phyloP scores from a whole-genome alignment of 2,113 vertebrate species.

The Oreochromis aureus region DNA sequence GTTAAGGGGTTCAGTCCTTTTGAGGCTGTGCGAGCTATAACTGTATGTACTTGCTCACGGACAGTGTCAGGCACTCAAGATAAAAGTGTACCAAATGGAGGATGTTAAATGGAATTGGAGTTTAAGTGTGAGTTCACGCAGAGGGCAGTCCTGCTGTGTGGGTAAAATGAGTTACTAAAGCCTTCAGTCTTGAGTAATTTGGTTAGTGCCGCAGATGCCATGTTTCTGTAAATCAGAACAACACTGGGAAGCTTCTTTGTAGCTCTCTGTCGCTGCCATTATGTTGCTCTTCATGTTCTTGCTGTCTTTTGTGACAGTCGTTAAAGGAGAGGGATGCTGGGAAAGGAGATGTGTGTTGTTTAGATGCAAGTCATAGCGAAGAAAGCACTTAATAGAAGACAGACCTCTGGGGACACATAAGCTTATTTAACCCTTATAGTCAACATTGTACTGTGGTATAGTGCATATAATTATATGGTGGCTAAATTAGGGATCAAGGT shows the following conservation, averaged over 20 bases:
- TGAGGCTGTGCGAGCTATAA: background rate
- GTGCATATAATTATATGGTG: background rate
- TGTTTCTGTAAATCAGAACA: background rate
- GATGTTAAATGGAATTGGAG: background rate
- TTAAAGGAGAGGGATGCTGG: background rate
- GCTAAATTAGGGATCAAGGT: background rate
- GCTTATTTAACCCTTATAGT: background rate
- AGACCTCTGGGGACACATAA: background rate
- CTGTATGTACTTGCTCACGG: background rate
- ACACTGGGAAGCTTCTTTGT: background rate
- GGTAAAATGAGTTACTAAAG: background rate
- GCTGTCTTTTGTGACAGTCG: background rate
- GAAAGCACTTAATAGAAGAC: background rate
- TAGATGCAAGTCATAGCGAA: background rate
- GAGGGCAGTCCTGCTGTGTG: background rate
- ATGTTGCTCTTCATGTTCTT: background rate
- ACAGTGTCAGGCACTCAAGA: background rate
- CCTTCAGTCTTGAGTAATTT: background rate
- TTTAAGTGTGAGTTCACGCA: conserved; percentile 1
- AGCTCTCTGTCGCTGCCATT: background rate
- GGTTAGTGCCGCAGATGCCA: background rate
- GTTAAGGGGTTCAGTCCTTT: background rate
- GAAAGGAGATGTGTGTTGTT: background rate
- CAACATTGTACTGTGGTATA: background rate
- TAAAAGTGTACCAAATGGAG: background rate